Conservation (phyloP, 2,888 invertebrate species). For the Ephialtes manifestator region DNA sequence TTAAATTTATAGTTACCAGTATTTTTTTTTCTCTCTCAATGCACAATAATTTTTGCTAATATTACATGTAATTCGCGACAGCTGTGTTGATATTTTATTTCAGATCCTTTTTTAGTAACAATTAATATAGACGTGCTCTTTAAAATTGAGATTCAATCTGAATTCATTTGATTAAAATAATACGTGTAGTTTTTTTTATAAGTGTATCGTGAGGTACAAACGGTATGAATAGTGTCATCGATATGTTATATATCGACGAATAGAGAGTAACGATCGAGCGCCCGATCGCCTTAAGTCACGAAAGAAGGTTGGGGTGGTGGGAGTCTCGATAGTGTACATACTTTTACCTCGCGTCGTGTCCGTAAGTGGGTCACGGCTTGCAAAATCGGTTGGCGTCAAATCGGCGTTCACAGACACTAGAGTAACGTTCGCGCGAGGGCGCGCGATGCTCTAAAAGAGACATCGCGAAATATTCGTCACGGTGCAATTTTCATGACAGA, state of each 20-base stretch:
- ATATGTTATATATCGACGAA: slow-evolving; percentile 6
- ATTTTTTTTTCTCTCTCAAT: no score
- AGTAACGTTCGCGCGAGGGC: slow-evolving; percentile 6
- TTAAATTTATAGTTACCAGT: no score
- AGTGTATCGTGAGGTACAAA: neutral
- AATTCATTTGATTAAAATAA: slow-evolving; percentile 30
- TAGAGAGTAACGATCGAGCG: slow-evolving; percentile 27
- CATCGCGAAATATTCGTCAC: slow-evolving; percentile 11
- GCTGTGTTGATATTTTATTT: no score
- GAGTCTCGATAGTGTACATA: slow-evolving; percentile 20
- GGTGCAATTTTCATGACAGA: slow-evolving; percentile 4
- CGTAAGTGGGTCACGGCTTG: slow-evolving; percentile 71
- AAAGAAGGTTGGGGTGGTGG: slow-evolving; percentile 2
- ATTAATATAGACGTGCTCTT: no score
- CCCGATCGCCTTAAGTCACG: slow-evolving; percentile 16
- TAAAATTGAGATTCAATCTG: neutral
- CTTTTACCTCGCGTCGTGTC: slow-evolving; percentile 17
- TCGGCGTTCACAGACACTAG: slow-evolving; percentile 24
- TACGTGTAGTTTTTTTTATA: neutral
- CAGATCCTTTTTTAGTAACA: no score
- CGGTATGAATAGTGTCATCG: slow-evolving; percentile 6
- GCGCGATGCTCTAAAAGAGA: neutral
- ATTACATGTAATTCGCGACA: no score
- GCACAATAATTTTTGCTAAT: no score
- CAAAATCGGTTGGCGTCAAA: slow-evolving; percentile 65